Conservation (phyloP, 2,113 vertebrate species). For the Pterophyllum scalare region DNA sequence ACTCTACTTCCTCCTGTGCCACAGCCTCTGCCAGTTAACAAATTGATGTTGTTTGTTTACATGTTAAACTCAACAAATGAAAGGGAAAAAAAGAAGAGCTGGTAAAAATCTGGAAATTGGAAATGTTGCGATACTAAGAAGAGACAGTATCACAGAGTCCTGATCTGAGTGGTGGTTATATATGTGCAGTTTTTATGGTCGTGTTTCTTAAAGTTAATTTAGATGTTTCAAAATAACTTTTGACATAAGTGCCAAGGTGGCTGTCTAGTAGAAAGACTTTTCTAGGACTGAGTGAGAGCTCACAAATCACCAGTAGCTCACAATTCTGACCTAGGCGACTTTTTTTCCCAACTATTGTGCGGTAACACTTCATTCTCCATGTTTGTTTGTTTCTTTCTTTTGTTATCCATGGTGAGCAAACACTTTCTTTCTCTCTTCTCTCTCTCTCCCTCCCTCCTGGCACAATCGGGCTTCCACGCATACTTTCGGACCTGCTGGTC, state of each 20-base stretch:
- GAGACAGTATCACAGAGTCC: not conserved
- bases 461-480: not conserved
- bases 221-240: not conserved
- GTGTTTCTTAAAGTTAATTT: not conserved
- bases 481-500: constrained; percentile 39
- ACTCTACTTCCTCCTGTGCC: too few relatives aligned
- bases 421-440: not conserved
- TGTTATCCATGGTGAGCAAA: not conserved
- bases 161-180: not conserved
- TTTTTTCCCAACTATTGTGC: too few relatives aligned
- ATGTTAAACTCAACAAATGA: not conserved
- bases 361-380: too few relatives aligned
- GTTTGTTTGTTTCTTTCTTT: not conserved
- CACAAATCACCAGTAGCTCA: too few relatives aligned
- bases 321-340: too few relatives aligned
- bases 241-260: too few relatives aligned
- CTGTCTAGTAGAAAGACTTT: too few relatives aligned
- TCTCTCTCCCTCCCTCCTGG: accelerated
- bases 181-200: not conserved
- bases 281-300: too few relatives aligned
- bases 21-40: too few relatives aligned
- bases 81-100: not conserved
- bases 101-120: not conserved
- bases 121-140: not conserved
- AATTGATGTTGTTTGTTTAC: too few relatives aligned